Base-by-base conservation (phyloP, 2,888 invertebrate species). In the Heliconius erato region DNA sequence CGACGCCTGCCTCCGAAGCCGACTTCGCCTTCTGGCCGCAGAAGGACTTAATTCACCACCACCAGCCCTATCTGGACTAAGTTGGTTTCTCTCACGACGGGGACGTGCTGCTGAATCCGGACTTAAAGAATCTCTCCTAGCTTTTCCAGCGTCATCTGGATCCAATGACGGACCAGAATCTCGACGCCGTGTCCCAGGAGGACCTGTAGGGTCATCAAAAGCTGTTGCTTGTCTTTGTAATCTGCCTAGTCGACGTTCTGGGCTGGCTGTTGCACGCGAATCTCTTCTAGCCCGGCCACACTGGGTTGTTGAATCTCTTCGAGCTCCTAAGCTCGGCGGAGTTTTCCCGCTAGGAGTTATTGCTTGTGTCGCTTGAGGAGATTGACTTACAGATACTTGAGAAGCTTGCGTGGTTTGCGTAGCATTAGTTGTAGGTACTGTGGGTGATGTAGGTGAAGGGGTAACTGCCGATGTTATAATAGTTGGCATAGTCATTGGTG, bases 201-300 rank as follows among this genome's bases (percentile, higher is more conserved):
- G 98, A 79, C 98, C 96, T 87, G 96, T 97, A 68, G 98, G 97
- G 91, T 99, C 98, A 93, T 99, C 99, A 89, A 98, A 98, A 65
- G 98, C 98, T 11, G 98, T 98, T 28, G 98, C 98, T 93, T 99
- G 99, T 59, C 99, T 96, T 89, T 98, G 98, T 78, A 98, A 94
- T 80, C 98, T 96, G 72, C 97, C 97, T 85, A 97, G 92, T 71
- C 97, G 95, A n/a, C 97, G 94, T 87, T 97, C 97, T 0, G 97
- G 97, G 89, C 97, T 97, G 0, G 97, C 97, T 79, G 96, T 96
- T 12, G 96, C 95, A 85, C 97, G 95, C 2, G 97, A 97, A 89
- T 98, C 97, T 83, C 97, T 93, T 71, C 97, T 95, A 79, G 97
- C 97, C 80, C 95, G 91, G 9, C 97, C 97, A 88, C 98, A 98